Evolutionary conservation across 2,797 vertebrate genomes (phyloP).

Genomic region (Sebastes aleutianus): DNA sequence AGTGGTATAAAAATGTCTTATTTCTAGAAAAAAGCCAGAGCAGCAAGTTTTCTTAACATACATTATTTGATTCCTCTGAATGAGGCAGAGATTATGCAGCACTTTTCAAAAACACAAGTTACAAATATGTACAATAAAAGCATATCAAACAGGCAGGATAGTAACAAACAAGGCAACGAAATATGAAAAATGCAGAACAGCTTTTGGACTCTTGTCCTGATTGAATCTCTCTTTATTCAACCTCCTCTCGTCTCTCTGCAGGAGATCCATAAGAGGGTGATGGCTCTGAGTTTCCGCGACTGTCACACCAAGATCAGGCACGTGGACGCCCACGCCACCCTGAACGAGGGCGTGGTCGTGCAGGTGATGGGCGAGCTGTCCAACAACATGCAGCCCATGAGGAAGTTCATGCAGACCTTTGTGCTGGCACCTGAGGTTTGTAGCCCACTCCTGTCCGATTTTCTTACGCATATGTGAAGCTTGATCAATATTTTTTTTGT

Average conservation of each 20-base stretch:
- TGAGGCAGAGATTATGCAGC: background rate
- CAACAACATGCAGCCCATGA: slow-evolving; percentile 97
- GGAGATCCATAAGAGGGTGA: slow-evolving; percentile 98
- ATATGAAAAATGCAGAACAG: too few species aligned
- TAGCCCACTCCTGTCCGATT: rapidly evolving
- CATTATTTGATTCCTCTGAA: background rate
- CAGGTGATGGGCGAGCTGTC: slow-evolving; percentile 98
- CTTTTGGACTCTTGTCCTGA: background rate
- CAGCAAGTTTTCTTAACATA: too few species aligned
- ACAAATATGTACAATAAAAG: background rate
- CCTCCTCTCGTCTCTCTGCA: slow-evolving; percentile 40
- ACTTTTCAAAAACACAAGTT: background rate
- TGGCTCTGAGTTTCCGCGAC: slow-evolving; percentile 95
- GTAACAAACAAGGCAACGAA: background rate
- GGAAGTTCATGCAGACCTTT: slow-evolving; percentile 98
- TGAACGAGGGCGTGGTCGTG: slow-evolving; percentile 96
- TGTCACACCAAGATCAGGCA: slow-evolving; percentile 97
- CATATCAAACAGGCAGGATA: background rate
- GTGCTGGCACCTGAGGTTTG: slow-evolving; percentile 94
- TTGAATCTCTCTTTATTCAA: background rate
- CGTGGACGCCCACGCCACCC: slow-evolving; percentile 95
- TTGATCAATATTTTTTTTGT: too few species aligned
- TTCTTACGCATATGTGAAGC: rapidly evolving
- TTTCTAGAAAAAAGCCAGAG: background rate
- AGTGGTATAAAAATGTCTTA: background rate